Base-by-base conservation (phyloP, 2,888 invertebrate genomes). In the Sarcophaga variegata region DNA sequence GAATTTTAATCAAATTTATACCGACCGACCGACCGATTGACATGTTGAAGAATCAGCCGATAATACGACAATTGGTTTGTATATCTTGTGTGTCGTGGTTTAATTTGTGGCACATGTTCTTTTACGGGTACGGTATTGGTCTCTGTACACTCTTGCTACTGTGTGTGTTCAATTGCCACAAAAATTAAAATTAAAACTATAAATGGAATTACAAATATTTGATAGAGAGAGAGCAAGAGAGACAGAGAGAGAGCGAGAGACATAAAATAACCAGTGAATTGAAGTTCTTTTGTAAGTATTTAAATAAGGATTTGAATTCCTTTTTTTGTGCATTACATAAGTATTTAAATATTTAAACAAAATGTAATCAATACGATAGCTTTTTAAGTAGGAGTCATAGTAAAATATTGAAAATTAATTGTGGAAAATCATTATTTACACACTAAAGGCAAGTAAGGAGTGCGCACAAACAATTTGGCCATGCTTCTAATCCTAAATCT, bases 1-100 rank as follows among this genome's bases (percentile, higher is more conserved):
- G 78, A 77, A 78, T 78, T 85, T 81, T 85, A 75, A 75, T 81
- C 69, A 80, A 84, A 79, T 74, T 83, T 54, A 62, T 78, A 78
- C 20, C 49, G 77, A 72, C 4, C 17, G 17, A 54, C 4, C 17
- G 17, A 54, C 54, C 37, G 37, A 37, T 82, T 77, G 67, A 49
- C 77, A 78, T 63, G 47, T 20, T 70, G 27, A 71, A 80, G 60
- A 37, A 70, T 20, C 66, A 49, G 71, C 10, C n/a, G 54, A 54
- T 62, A 63, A 17, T 14, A 49, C 27, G 54, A 8, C 37, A 37
- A 67, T 66, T 83, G 64, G 47, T 72, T 59, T 69, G 37, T 37
- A 37, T 37, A 37, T 37, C 37, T 37, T n/a, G 62, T 62, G 45
- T 75, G 37, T 62, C 49, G 37, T 69, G 11, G 14, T 64, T 47